Evolutionary conservation across 2,888 invertebrate genomes (phyloP).

Genomic region (Halictus ligatus): DNA sequence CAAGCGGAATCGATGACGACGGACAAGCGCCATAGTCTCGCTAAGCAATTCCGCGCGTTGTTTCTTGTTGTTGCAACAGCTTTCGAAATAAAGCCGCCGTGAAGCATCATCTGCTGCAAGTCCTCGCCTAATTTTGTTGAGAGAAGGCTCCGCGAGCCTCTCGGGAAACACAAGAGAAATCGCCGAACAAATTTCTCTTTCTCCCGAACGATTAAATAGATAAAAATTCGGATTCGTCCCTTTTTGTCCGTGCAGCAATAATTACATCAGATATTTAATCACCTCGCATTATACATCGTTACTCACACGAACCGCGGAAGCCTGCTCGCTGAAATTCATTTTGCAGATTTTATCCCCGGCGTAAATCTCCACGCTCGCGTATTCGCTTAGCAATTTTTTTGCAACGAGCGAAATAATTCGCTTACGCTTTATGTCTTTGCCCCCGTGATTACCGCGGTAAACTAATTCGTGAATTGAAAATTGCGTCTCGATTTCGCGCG

Average conservation of each 20-base stretch:
- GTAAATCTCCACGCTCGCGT: neutral
- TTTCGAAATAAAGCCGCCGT: conserved; percentile 3
- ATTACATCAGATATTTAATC: neutral
- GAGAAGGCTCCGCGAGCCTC: neutral
- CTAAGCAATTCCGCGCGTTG: too few relatives aligned
- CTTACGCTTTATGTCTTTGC: neutral
- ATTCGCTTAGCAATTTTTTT: neutral
- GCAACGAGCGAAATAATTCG: neutral
- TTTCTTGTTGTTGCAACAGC: neutral
- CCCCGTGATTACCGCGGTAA: neutral
- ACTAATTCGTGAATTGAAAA: neutral
- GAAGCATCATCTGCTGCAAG: neutral
- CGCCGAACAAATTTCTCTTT: neutral
- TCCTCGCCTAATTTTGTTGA: neutral
- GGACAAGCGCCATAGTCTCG: neutral
- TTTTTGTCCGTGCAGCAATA: neutral
- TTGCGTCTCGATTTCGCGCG: neutral
- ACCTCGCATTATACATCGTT: neutral
- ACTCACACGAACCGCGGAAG: neutral
- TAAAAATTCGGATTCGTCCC: neutral
- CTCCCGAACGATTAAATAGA: neutral
- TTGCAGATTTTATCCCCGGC: conserved; percentile 8
- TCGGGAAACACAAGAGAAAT: neutral
- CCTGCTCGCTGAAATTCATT: neutral
- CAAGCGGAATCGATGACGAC: neutral